Conservation (phyloP, 2,888 invertebrate genomes). For the Acleris emargana region DNA sequence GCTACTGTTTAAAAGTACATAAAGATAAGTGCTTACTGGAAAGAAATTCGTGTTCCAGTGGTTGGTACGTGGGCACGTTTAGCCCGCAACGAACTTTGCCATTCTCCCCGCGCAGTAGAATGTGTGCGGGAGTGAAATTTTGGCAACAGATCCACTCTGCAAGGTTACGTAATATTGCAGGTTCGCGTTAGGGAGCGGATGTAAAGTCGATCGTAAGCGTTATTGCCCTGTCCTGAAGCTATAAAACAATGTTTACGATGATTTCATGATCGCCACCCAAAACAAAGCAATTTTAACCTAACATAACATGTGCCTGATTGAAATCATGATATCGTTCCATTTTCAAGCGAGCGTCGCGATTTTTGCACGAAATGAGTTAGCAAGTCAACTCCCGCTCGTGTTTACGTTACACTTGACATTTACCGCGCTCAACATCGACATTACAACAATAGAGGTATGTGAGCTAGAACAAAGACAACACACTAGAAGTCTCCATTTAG, state of each 20-base stretch:
- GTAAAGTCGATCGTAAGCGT: slow-evolving; percentile 17
- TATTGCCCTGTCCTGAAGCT: slow-evolving; percentile 10
- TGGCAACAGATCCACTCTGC: slow-evolving; percentile 73
- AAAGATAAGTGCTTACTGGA: slow-evolving; percentile 16
- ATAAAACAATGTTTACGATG: slow-evolving; percentile 3
- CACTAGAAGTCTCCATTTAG: slow-evolving; percentile 11
- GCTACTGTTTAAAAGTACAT: slow-evolving; percentile 21
- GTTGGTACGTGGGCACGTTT: slow-evolving; percentile 37
- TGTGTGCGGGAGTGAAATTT: slow-evolving; percentile 56
- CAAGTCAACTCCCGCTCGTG: neutral
- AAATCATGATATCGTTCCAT: neutral
- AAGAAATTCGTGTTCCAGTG: slow-evolving; percentile 16
- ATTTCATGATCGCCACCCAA: neutral
- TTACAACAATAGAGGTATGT: neutral
- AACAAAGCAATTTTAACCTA: neutral
- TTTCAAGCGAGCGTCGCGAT: no score
- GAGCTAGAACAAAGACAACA: slow-evolving; percentile 1
- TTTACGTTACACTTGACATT: slow-evolving; percentile 1
- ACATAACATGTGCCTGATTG: neutral
- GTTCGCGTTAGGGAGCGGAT: slow-evolving; percentile 53
- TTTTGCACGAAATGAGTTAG: neutral
- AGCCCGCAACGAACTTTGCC: slow-evolving; percentile 35
- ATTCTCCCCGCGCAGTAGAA: slow-evolving; percentile 25
- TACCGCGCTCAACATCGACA: neutral
- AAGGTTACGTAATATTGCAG: slow-evolving; percentile 78